Evolutionary conservation across 2,888 invertebrate genomes (phyloP).

Genomic region (Platerodrilus igneus): DNA sequence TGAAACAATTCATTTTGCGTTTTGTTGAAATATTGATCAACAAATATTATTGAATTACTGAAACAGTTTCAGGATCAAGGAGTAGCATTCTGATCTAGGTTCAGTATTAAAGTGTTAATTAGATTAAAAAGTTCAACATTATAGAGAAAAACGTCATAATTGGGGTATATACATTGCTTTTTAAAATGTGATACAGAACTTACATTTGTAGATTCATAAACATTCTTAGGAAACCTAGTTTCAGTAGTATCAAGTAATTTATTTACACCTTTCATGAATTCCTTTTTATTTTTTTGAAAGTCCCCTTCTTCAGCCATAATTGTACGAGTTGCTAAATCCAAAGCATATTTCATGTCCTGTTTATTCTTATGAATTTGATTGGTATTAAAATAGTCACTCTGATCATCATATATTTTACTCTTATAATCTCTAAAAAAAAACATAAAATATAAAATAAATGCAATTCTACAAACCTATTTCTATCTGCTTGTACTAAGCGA

Average conservation of each 20-base stretch:
- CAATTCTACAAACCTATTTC: slow-evolving; percentile 57
- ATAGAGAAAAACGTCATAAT: too few species aligned
- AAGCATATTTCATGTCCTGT: slow-evolving; percentile 41
- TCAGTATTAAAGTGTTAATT: too few species aligned
- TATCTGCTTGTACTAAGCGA: slow-evolving; percentile 77
- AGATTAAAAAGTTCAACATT: too few species aligned
- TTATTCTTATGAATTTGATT: slow-evolving; percentile 31
- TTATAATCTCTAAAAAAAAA: slow-evolving; percentile 57
- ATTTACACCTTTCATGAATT: slow-evolving; percentile 31
- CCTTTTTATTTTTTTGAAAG: slow-evolving; percentile 30
- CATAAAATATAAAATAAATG: background rate
- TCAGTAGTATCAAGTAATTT: slow-evolving; percentile 31
- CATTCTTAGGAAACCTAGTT: slow-evolving; percentile 31
- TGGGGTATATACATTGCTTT: too few species aligned
- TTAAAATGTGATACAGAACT: background rate
- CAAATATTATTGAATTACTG: too few species aligned
- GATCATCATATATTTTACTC: slow-evolving; percentile 85
- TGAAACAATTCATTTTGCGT: too few species aligned
- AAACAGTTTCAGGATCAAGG: too few species aligned
- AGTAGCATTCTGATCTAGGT: too few species aligned
- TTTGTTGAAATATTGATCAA: too few species aligned
- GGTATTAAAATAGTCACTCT: slow-evolving; percentile 76
- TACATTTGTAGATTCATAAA: slow-evolving; percentile 24
- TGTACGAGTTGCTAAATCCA: slow-evolving; percentile 44
- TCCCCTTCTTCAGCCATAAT: slow-evolving; percentile 34